Evolutionary conservation across 37 sponge, comb jelly and placozoan genomes (phyloP).

Genomic region (Lycopodina hypogea): DNA sequence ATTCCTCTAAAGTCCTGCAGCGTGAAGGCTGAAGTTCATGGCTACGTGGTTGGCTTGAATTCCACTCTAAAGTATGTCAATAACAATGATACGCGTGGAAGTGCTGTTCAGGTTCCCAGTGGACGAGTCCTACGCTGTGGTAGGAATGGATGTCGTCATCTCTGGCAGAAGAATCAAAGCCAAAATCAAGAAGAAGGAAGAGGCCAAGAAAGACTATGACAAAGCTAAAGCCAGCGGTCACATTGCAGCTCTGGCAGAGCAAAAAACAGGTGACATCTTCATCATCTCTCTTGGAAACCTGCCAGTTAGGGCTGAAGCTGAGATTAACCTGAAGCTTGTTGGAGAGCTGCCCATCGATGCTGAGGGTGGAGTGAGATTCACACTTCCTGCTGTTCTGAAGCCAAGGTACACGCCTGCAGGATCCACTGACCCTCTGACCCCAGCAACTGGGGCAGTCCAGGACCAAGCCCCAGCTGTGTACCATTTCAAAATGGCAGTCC

Average conservation of each 20-base stretch:
- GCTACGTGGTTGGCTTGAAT: slow-evolving; percentile 53
- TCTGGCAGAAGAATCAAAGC: slow-evolving; percentile 64
- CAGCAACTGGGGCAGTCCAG: neutral
- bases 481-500: slow-evolving; percentile 23
- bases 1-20: slow-evolving; percentile 61
- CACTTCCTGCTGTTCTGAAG: slow-evolving; percentile 54
- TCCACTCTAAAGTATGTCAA: slow-evolving; percentile 68
- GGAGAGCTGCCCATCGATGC: slow-evolving; percentile 55
- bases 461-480: slow-evolving; percentile 32
- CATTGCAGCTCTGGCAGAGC: slow-evolving; percentile 71
- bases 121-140: slow-evolving; percentile 72
- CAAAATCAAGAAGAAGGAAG: slow-evolving; percentile 67
- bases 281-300: slow-evolving; percentile 76
- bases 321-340: slow-evolving; percentile 57
- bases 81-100: slow-evolving; percentile 35
- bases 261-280: slow-evolving; percentile 76
- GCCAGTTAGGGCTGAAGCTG: slow-evolving; percentile 57
- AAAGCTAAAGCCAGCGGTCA: slow-evolving; percentile 71
- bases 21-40: slow-evolving; percentile 35
- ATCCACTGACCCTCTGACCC: slow-evolving; percentile 2
- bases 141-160: slow-evolving; percentile 59
- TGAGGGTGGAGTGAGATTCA: slow-evolving; percentile 55
- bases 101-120: slow-evolving; percentile 73
- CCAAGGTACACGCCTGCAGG: slow-evolving; percentile 56
- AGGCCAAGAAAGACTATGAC: slow-evolving; percentile 65